These are phyloP conservation scores for Fulmarus glacialis DNA, from an alignment of 2,113 vertebrate genomes.

Conservation along the genomic window DNA sequence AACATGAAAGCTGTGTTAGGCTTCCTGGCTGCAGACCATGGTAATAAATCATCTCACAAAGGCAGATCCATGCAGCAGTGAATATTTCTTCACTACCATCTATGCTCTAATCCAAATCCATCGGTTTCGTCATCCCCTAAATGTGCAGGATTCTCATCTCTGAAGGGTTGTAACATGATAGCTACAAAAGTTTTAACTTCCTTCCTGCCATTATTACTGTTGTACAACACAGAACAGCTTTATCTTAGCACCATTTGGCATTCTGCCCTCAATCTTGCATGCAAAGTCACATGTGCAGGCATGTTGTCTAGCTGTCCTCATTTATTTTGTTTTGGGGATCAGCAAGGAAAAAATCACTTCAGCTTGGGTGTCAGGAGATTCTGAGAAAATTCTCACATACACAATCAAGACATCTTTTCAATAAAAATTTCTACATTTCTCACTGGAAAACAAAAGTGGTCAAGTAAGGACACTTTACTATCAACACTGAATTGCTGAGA, in stretches of 20 bases:
- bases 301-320: fast-evolving
- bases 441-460: background rate
- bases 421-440: background rate
- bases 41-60: background rate
- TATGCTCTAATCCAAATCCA: background rate
- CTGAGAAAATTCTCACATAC: background rate
- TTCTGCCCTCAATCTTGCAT: background rate
- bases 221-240: background rate
- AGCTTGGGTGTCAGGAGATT: background rate
- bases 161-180: background rate
- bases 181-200: background rate
- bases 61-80: background rate
- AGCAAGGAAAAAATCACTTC: background rate
- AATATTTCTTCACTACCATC: background rate
- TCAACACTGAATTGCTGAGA: background rate
- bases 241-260: background rate
- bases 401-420: background rate
- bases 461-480: background rate
- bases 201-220: background rate
- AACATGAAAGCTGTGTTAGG: background rate
- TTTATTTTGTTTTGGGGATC: background rate
- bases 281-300: background rate
- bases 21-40: background rate
- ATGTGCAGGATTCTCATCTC: background rate
- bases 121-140: fast-evolving